Evolutionary conservation across 2,113 vertebrate genomes (phyloP).

Genomic region (Anguilla rostrata): DNA sequence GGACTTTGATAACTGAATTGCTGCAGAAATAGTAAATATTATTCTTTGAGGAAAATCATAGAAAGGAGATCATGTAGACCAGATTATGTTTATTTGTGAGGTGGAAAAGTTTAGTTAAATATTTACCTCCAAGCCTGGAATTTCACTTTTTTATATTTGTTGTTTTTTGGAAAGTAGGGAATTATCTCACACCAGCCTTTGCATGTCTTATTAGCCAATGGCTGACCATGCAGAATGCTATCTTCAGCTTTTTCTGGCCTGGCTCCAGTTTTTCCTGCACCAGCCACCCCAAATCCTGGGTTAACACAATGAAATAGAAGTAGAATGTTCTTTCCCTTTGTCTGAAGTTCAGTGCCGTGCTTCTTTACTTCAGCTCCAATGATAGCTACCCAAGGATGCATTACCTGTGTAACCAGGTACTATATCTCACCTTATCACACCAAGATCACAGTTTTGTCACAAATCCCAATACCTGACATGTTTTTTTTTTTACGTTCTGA

Average conservation of each 20-base stretch:
- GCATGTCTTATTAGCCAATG: conserved; percentile 9
- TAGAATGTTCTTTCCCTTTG: conserved; percentile 25
- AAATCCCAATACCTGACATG: neutral
- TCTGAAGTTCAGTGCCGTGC: conserved; percentile 27
- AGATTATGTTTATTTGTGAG: neutral
- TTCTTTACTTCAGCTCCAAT: conserved; percentile 14
- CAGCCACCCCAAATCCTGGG: neutral
- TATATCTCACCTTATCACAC: neutral
- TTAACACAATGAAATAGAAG: conserved; percentile 19
- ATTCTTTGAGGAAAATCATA: neutral
- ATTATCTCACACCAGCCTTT: neutral
- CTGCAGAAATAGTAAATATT: neutral
- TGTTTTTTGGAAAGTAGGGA: neutral
- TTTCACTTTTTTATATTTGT: neutral
- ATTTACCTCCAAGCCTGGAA: neutral
- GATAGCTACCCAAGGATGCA: conserved; percentile 9
- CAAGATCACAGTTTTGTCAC: neutral
- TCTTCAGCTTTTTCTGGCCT: conserved; percentile 5
- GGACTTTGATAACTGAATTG: neutral
- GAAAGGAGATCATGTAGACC: neutral
- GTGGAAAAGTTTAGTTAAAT: neutral
- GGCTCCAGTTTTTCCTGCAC: neutral
- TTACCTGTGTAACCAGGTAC: neutral
- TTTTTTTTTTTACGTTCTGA: too few relatives aligned
- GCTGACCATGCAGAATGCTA: neutral